These are phyloP conservation scores for Cheilosia grossa DNA, from an alignment of 2,888 invertebrate genomes.

Conservation along the genomic window DNA sequence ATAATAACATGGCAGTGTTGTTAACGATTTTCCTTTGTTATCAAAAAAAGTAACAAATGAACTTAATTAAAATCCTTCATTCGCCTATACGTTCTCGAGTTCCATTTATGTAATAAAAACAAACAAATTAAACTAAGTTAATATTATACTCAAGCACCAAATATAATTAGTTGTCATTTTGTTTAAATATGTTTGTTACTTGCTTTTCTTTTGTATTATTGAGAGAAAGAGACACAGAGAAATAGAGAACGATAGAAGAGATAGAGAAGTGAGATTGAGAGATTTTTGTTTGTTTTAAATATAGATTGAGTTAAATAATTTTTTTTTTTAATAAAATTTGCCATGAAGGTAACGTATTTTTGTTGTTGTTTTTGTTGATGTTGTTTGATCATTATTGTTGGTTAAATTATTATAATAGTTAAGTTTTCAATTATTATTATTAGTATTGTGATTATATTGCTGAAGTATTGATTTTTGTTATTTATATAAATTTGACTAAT, in stretches of 20 bases:
- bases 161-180: conserved; percentile 64
- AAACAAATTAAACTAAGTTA: conserved; percentile 50
- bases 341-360: conserved; percentile 70
- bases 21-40: conserved; percentile 48
- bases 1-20: conserved; percentile 73
- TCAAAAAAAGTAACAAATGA: conserved; percentile 1
- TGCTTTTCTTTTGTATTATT: conserved; percentile 64
- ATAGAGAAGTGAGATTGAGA: conserved; percentile 69
- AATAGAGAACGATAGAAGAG: conserved; percentile 75
- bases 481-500: conserved; percentile 73
- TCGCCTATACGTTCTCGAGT: conserved; percentile 51
- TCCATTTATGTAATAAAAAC: conserved; percentile 40
- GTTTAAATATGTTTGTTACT: conserved; percentile 50
- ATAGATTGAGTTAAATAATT: conserved; percentile 60
- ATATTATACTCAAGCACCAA: conserved; percentile 74
- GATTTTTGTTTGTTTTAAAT: conserved; percentile 36
- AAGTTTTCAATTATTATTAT: conserved; percentile 60
- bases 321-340: conserved; percentile 49
- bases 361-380: conserved; percentile 63
- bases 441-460: conserved; percentile 79
- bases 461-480: conserved; percentile 75
- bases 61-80: conserved; percentile 21
- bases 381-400: conserved; percentile 64
- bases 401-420: conserved; percentile 77
- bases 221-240: conserved; percentile 75